Evolutionary conservation across 2,797 vertebrate species (phyloP), one percentile per base, ranked within the genome.

Genomic region (Knipowitschia caucasica): DNA sequence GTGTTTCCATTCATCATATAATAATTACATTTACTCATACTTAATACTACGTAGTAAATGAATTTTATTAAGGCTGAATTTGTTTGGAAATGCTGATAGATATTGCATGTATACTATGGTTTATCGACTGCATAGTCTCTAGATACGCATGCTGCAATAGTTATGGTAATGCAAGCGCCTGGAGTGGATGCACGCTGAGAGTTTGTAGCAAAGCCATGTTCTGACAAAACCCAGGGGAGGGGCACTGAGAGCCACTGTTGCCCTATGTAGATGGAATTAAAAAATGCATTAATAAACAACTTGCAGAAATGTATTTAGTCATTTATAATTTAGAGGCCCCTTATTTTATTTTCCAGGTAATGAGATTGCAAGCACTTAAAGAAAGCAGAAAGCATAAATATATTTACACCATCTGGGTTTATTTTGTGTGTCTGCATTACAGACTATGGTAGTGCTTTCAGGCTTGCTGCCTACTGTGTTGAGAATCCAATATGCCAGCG

Each of bases 31-130:
- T 12, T 69, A 51, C 64, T 40, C 5, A 23, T 68, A 69, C 47
- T 77, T 71, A 64, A 77, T 70, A 69, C 53, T 67, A 77, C 70
- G 24, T 40, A 49, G 31, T 65, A 23, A 50, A 55, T n/a, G n/a
- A n/a, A n/a, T n/a, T n/a, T n/a, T n/a, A n/a, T n/a, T n/a, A n/a
- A 52, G 17, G 27, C 17, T 30, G 15, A 30, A 27, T 51, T 47
- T 59, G 23, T 44, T 5, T 29, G 47, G 30, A 59, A 58, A 36
- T 62, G 38, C 56, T 42, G 39, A 2, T 63, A 46, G 42, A 42
- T 56, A 49, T 47, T 75, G 70, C 65, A 77, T 70, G 59, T 31
- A n/a, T n/a, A 35, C 3, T 59, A n/a, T n/a, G n/a, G 31, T 40
- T 50, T 29, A 2, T 49, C 53, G 56, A 50, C 46, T 53, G 53